Base-by-base conservation (phyloP, 2,888 invertebrate genomes). In the Tethea ocularis region DNA sequence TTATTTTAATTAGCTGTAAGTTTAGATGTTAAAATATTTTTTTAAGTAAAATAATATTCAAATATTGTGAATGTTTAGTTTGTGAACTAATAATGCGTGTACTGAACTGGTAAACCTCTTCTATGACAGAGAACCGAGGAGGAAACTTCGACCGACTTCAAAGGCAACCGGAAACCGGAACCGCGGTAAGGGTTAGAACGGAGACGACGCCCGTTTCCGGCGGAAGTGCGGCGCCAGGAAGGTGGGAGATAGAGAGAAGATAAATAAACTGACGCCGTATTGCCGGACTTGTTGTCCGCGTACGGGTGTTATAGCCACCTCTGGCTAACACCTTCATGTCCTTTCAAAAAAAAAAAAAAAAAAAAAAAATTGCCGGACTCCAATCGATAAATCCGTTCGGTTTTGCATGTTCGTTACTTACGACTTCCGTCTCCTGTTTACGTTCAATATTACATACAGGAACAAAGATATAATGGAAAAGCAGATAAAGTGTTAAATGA, bases 141-240 rank as follows among this genome's bases (percentile, higher is more conserved):
- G 87, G 86, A 86, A 91, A 88, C 85, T 85, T 81, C 71, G 81
- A 73, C 70, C 68, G 85, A 83, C 82, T 84, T 90, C 88, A 91
- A 90, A 90, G 86, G 82, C 85, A 78, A 75, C 79, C 89, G 91
- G 91, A 91, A 91, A 88, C 91, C 90, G 92, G 92, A 91, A 90
- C 86, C 83, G 83, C 83, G 89, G 91, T 85, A 92, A 92, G 92
- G 91, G 92, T 91, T 93, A 89, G 85, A 87, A 81, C 89, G 89
- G 90, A 89, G 91, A 89, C 91, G 89, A 87, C 87, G 86, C 86
- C 81, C 87, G 89, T 88, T 91, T 92, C 92, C 91, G 88, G 77
- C 87, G 91, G 90, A 91, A 89, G 86, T 78, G 59, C 79, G 91
- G 91, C 91, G 91, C 93, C 91, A 92, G 91, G 89, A 89, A 91